A percentile compares a stretch with the other conserved stretches of the same genome.
phyloP scores from a whole-genome alignment of 2,797 vertebrate species.

The Carduelis carduelis region DNA sequence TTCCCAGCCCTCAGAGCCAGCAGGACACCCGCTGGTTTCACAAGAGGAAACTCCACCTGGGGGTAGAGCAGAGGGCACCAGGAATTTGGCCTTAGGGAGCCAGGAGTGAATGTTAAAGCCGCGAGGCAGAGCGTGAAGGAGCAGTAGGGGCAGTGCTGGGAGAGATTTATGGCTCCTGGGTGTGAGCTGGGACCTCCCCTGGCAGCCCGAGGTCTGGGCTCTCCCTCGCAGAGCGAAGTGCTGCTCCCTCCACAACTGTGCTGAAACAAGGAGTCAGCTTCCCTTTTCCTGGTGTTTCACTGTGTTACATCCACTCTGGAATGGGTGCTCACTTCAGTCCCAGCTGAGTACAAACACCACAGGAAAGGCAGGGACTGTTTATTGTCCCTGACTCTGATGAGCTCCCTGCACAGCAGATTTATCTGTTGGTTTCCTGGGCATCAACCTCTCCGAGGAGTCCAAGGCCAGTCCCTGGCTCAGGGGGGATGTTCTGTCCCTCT shows the following conservation, averaged over 20 bases:
- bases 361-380: not conserved
- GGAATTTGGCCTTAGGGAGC: conserved; percentile 43
- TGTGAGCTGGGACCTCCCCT: not conserved
- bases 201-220: not conserved
- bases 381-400: not conserved
- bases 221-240: not conserved
- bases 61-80: not conserved
- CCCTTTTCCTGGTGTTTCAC: not conserved
- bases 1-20: not conserved
- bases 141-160: not conserved
- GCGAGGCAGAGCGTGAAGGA: not conserved
- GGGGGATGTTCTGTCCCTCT: not conserved
- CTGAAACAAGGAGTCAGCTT: not conserved
- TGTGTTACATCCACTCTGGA: not conserved
- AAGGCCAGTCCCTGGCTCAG: not conserved
- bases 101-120: not conserved
- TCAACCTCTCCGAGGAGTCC: rapidly evolving
- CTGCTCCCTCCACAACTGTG: not conserved
- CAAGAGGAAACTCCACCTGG: conserved; percentile 65
- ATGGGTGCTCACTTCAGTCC: rapidly evolving
- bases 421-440: not conserved
- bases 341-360: not conserved
- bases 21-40: not conserved
- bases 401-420: not conserved
- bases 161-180: not conserved